Evolutionary conservation across 2,888 invertebrate genomes (phyloP).

Genomic region (Rhamphomyia laevipes): DNA sequence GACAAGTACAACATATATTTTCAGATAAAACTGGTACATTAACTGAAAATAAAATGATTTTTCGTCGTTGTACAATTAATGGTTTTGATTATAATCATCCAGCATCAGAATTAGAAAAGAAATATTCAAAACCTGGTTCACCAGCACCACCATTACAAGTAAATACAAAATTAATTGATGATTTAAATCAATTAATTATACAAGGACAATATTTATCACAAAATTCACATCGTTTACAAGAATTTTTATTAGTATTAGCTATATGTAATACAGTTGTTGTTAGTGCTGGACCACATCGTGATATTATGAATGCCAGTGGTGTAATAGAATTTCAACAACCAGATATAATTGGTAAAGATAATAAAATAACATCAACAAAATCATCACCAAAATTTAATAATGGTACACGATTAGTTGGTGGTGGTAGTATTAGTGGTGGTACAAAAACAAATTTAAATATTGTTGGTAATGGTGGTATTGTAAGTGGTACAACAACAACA

Average conservation of each 20-base stretch:
- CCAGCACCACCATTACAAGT: constrained; percentile 40
- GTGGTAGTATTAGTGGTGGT: not conserved
- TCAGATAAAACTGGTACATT: constrained; percentile 97
- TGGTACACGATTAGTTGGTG: constrained; percentile 9
- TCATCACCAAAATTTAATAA: not conserved
- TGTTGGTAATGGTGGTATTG: constrained; percentile 6
- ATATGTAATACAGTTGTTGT: constrained; percentile 97
- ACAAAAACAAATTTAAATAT: constrained; percentile 8
- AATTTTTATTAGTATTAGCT: constrained; percentile 82
- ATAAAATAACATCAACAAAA: constrained; percentile 18
- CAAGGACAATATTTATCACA: constrained; percentile 33
- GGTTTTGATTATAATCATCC: constrained; percentile 84
- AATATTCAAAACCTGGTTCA: constrained; percentile 40
- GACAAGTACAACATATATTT: constrained; percentile 89
- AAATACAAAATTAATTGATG: constrained; percentile 41
- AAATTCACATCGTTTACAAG: constrained; percentile 67
- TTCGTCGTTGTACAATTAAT: constrained; percentile 77
- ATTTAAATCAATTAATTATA: constrained; percentile 37
- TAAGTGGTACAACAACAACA: constrained; percentile 9
- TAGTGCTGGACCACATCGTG: constrained; percentile 65
- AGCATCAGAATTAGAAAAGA: constrained; percentile 52
- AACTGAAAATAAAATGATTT: constrained; percentile 96
- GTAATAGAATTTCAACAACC: constrained; percentile 41
- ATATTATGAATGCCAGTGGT: constrained; percentile 58
- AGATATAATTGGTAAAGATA: constrained; percentile 24